phyloP scores from a whole-genome alignment of 2,888 invertebrate species.

The Macrophya alboannulata region DNA sequence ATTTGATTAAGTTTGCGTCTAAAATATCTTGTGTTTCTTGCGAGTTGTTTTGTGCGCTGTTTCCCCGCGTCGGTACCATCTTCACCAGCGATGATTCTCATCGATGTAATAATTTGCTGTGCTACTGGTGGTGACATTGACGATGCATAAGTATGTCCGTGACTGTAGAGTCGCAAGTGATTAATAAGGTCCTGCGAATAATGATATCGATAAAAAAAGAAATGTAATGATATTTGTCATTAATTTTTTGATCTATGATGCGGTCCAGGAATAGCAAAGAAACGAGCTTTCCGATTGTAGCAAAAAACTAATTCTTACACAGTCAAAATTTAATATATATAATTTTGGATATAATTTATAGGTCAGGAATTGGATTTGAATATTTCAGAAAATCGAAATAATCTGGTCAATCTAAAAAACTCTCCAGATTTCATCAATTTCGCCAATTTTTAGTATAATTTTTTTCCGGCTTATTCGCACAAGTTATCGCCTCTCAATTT shows the following conservation, averaged over 20 bases:
- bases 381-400: not conserved
- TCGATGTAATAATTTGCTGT: constrained; percentile 94
- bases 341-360: no score
- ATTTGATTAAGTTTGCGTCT: constrained; percentile 90
- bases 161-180: constrained; percentile 89
- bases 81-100: constrained; percentile 93
- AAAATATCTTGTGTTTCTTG: constrained; percentile 92
- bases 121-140: constrained; percentile 95
- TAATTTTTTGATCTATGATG: not conserved
- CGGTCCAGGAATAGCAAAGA: not conserved
- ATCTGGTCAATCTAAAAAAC: not conserved
- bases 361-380: not conserved
- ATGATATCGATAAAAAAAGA: constrained; percentile 42
- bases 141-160: constrained; percentile 93
- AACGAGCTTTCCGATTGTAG: no score
- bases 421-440: not conserved
- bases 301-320: no score
- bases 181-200: constrained; percentile 86
- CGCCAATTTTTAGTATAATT: not conserved
- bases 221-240: constrained; percentile 6
- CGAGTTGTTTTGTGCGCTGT: constrained; percentile 86
- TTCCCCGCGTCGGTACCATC: constrained; percentile 89
- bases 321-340: no score
- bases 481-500: not conserved
- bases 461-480: not conserved